phyloP scores from a whole-genome alignment of 30 jellyfish, hydroid and myxozoan genomes.

The Aurelia aurita complex sp. Pacific region DNA sequence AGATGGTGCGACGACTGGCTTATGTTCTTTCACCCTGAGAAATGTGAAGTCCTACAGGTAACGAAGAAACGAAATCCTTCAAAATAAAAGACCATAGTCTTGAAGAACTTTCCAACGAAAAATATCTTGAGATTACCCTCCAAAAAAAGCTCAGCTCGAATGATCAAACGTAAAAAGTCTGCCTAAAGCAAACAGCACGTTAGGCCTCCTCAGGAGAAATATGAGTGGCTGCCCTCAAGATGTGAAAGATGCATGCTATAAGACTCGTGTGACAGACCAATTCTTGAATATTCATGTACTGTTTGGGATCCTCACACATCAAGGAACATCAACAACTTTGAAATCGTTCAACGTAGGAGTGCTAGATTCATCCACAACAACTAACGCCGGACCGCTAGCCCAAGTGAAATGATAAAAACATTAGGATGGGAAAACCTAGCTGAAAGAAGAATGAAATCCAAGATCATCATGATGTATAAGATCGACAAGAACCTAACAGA shows the following conservation, averaged over 20 bases:
- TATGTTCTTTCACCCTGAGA: no score
- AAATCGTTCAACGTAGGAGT: not conserved
- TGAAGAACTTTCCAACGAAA: not conserved
- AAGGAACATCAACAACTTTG: not conserved
- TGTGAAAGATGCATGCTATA: conserved; percentile 1
- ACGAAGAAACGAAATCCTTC: not conserved
- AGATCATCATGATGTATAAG: conserved; percentile 18
- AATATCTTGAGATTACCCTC: not conserved
- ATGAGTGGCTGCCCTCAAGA: not conserved
- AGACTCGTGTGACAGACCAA: conserved; percentile 3
- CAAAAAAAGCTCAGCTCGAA: not conserved
- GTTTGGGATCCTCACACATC: conserved; percentile 10
- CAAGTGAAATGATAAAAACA: not conserved
- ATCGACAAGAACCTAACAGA: conserved; percentile 1
- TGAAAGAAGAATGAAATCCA: conserved; percentile 6
- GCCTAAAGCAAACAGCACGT: not conserved
- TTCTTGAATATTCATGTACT: conserved; percentile 14
- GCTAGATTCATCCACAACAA: conserved; percentile 10
- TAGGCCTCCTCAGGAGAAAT: not conserved
- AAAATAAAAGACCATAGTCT: not conserved
- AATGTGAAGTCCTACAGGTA: no score
- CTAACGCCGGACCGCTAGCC: not conserved
- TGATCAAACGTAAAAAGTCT: not conserved
- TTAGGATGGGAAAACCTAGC: not conserved
- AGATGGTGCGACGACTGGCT: no score